Evolutionary conservation across 1,140 invertebrate genomes (phyloP).

Genomic region (Drosophila saltans): DNA sequence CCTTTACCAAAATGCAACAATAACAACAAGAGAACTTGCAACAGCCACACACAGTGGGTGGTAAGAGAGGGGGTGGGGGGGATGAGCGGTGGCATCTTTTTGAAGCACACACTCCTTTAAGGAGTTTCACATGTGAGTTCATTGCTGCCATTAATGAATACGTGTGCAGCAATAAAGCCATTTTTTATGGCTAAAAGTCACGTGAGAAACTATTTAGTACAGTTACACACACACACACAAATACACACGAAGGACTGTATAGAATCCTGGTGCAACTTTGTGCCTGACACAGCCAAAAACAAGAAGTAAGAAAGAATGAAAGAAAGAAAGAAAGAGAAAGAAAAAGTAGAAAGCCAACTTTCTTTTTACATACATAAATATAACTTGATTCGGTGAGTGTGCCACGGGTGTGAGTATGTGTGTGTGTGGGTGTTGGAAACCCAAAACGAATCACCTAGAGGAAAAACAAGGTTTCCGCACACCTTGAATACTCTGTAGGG

Average conservation of each 20-base stretch:
- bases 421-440: slow-evolving; percentile 3
- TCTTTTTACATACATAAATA: slow-evolving; percentile 71
- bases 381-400: slow-evolving; percentile 12
- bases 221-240: slow-evolving; percentile 43
- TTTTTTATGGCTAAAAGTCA: slow-evolving; percentile 79
- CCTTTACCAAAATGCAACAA: slow-evolving; percentile 61
- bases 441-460: slow-evolving; percentile 43
- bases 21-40: slow-evolving; percentile 20
- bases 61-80: neutral
- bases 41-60: slow-evolving; percentile 26
- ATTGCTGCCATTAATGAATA: slow-evolving; percentile 81
- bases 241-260: slow-evolving; percentile 18
- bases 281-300: slow-evolving; percentile 65
- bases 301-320: slow-evolving; percentile 1
- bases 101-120: slow-evolving; percentile 31
- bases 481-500: neutral
- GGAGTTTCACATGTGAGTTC: slow-evolving; percentile 74
- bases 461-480: slow-evolving; percentile 1
- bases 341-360: slow-evolving; percentile 69
- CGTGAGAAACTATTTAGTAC: slow-evolving; percentile 81
- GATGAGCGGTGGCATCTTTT: slow-evolving; percentile 27
- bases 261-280: slow-evolving; percentile 61
- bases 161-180: slow-evolving; percentile 80
- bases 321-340: neutral
- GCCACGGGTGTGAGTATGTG: neutral